Evolutionary conservation across 2,113 vertebrate species (phyloP).

Genomic region (Erpornis zantholeuca): DNA sequence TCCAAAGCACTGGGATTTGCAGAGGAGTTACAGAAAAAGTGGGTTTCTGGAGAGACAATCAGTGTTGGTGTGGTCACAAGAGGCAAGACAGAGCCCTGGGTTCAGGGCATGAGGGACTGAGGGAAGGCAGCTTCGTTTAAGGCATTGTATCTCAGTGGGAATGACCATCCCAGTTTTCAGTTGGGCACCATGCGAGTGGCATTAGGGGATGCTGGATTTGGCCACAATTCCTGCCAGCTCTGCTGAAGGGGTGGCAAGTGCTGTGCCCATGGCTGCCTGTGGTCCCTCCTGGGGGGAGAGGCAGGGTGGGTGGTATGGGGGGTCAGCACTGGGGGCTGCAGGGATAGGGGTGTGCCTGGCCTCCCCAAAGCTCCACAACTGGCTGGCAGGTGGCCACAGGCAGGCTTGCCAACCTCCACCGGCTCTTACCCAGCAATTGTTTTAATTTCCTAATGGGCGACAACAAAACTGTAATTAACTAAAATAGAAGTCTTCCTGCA

Average conservation of each 20-base stretch:
- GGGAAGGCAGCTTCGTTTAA: rapidly evolving
- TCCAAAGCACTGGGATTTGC: not conserved
- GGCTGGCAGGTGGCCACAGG: not conserved
- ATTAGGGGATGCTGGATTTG: not conserved
- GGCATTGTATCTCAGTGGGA: rapidly evolving
- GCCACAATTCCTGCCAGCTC: not conserved
- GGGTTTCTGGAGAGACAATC: not conserved
- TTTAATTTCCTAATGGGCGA: constrained; percentile 27
- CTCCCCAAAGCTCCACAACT: not conserved
- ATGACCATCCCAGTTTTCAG: not conserved
- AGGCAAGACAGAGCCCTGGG: not conserved
- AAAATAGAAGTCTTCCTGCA: not conserved
- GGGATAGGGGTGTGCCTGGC: rapidly evolving
- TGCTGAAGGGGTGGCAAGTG: rapidly evolving
- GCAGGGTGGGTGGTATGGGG: not conserved
- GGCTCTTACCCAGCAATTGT: constrained; percentile 1
- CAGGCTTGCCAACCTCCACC: not conserved
- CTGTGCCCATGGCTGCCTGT: rapidly evolving
- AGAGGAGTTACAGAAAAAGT: not conserved
- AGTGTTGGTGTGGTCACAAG: not conserved
- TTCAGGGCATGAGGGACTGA: not conserved
- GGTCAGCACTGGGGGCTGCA: rapidly evolving
- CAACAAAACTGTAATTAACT: constrained; percentile 35
- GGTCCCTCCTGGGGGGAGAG: rapidly evolving
- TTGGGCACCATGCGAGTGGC: rapidly evolving